A percentile compares a stretch with the other conserved stretches of the same genome.
Evolutionary conservation across 2,113 vertebrate genomes (phyloP).

Genomic region (Vidua chalybeata): DNA sequence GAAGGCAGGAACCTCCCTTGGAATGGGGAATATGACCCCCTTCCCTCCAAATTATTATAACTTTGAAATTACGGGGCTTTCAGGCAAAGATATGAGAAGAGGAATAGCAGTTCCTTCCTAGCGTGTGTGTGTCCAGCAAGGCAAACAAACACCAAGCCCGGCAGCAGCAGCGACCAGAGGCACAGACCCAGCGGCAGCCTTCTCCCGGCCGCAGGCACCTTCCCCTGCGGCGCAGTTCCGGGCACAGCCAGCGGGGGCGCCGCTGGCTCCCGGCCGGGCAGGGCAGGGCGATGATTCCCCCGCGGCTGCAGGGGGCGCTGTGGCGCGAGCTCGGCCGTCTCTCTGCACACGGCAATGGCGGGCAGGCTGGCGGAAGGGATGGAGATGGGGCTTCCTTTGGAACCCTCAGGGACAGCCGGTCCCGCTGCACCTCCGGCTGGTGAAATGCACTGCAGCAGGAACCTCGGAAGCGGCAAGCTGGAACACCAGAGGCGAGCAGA

Average conservation of each 20-base stretch:
- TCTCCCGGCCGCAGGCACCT: background rate
- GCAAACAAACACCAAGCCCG: background rate
- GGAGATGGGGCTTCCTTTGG: background rate
- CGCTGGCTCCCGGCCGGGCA: background rate
- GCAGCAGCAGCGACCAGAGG: rapidly evolving
- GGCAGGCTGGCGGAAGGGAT: background rate
- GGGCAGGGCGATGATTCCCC: background rate
- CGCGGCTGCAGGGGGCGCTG: background rate
- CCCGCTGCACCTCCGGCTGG: background rate
- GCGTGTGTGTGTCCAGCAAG: too few species aligned
- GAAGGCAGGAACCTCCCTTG: rapidly evolving
- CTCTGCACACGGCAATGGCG: background rate
- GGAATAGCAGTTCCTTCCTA: too few species aligned
- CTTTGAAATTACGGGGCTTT: background rate
- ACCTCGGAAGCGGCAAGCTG: background rate
- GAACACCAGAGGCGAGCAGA: rapidly evolving
- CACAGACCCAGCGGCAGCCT: background rate
- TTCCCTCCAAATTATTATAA: rapidly evolving
- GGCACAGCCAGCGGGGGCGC: background rate
- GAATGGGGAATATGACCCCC: background rate
- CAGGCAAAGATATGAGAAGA: background rate
- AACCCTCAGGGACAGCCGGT: background rate
- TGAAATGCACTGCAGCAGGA: background rate
- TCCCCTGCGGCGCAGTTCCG: background rate
- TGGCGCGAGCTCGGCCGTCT: background rate